phyloP scores from a whole-genome alignment of 2,797 vertebrate genomes.

The Diglossa cyanea region DNA sequence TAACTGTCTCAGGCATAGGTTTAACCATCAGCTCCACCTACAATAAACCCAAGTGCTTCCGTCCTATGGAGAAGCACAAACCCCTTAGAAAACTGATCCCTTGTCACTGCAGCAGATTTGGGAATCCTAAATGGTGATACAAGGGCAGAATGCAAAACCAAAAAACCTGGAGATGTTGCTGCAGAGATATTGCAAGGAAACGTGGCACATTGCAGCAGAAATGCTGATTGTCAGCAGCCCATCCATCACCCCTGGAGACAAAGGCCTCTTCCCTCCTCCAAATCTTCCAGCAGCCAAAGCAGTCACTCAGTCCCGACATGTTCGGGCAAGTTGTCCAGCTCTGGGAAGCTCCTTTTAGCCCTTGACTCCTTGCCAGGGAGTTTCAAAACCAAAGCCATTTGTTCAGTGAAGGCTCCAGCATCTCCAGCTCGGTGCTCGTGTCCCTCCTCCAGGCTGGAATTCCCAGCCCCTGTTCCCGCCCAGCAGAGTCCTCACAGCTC shows the following conservation, averaged over 20 bases:
- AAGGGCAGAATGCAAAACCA: neutral
- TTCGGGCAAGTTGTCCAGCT: neutral
- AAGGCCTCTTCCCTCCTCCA: neutral
- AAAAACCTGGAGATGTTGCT: neutral
- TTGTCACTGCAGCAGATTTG: neutral
- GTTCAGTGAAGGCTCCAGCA: neutral
- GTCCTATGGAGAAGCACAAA: neutral
- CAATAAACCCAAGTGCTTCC: neutral
- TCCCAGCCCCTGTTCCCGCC: neutral
- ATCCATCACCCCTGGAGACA: neutral
- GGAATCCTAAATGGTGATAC: neutral
- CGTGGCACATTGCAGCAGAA: rapidly evolving
- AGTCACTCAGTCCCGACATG: neutral
- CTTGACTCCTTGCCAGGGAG: neutral
- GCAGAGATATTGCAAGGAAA: neutral
- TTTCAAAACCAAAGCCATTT: neutral
- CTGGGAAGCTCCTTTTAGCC: neutral
- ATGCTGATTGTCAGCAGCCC: neutral
- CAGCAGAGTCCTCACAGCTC: neutral
- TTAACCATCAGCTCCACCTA: conserved; percentile 4
- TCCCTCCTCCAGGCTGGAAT: neutral
- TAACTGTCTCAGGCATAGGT: neutral
- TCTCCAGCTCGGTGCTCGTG: neutral
- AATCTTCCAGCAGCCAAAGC: neutral
- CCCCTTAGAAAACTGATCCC: neutral